These are phyloP conservation scores for Platysteira castanea DNA, from an alignment of 2,113 vertebrate genomes.

Conservation along the genomic window DNA sequence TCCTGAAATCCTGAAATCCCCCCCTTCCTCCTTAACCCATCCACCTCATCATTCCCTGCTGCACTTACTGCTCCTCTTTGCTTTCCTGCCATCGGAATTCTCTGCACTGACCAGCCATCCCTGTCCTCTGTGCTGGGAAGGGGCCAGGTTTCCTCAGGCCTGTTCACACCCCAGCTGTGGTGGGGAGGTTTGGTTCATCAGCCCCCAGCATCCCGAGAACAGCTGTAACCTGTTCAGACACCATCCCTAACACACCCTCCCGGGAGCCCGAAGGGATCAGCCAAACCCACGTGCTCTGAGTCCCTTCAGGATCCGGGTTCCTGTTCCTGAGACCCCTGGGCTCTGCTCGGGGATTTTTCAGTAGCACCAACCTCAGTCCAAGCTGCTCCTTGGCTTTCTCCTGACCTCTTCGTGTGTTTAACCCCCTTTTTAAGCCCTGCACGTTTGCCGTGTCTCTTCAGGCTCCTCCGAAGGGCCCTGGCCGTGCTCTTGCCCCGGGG, in stretches of 20 bases:
- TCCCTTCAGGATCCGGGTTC: accelerated
- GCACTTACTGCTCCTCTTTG: not conserved
- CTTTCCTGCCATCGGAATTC: not conserved
- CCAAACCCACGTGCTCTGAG: not conserved
- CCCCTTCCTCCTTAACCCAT: not conserved
- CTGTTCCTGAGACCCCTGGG: not conserved
- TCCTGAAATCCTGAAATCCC: not conserved
- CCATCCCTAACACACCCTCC: not conserved
- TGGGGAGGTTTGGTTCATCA: not conserved
- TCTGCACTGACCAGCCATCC: not conserved
- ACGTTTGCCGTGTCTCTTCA: accelerated
- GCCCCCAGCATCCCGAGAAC: accelerated
- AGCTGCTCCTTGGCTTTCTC: not conserved
- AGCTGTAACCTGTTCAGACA: not conserved
- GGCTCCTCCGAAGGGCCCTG: not conserved
- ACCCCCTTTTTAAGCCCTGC: not conserved
- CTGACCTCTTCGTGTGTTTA: not conserved
- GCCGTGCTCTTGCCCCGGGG: not conserved
- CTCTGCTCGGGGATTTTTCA: not conserved
- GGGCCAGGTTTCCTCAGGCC: not conserved
- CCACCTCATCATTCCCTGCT: not conserved
- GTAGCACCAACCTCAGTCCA: not conserved
- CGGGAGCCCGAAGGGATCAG: not conserved
- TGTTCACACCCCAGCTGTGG: accelerated
- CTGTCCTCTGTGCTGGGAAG: not conserved